These are phyloP conservation scores for Ennomos erosarius DNA, from an alignment of 2,888 invertebrate genomes.

Conservation along the genomic window DNA sequence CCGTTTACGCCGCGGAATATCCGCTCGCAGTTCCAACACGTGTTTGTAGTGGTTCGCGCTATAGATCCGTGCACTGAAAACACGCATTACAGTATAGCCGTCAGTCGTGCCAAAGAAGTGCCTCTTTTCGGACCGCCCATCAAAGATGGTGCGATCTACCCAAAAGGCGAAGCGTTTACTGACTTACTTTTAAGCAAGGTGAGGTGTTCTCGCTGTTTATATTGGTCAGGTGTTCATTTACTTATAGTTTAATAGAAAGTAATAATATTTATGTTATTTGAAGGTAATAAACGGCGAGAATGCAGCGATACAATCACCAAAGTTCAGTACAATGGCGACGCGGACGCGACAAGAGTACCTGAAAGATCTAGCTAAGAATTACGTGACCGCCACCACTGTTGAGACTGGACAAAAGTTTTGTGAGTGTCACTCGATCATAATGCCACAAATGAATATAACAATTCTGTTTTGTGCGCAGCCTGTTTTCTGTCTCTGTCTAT, in stretches of 20 bases:
- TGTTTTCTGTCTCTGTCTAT: no score
- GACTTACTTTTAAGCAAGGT: conserved; percentile 96
- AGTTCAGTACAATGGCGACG: conserved; percentile 98
- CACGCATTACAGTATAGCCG: conserved; percentile 93
- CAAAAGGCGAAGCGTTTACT: conserved; percentile 96
- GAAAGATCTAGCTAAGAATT: conserved; percentile 95
- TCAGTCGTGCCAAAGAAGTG: conserved; percentile 95
- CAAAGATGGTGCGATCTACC: conserved; percentile 93
- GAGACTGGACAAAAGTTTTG: conserved; percentile 95
- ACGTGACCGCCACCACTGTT: conserved; percentile 91
- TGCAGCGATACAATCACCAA: conserved; percentile 97
- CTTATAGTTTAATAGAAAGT: neutral
- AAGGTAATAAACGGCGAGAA: conserved; percentile 97
- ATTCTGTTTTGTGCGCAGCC: no score
- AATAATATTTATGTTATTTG: conserved; percentile 17
- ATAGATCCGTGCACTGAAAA: conserved; percentile 96
- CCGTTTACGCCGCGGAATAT: conserved; percentile 98
- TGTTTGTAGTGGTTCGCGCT: conserved; percentile 96
- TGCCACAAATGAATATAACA: no score
- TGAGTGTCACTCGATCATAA: conserved; percentile 74
- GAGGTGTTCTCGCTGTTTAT: conserved; percentile 28
- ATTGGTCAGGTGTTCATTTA: neutral
- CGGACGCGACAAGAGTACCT: conserved; percentile 97
- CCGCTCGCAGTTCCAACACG: conserved; percentile 98
- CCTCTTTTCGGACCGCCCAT: conserved; percentile 98